A percentile compares a stretch with the other conserved stretches of the same genome.
These are phyloP conservation scores for Oxycera nigricornis DNA, from an alignment of 2,888 invertebrate genomes.

Conservation along the genomic window DNA sequence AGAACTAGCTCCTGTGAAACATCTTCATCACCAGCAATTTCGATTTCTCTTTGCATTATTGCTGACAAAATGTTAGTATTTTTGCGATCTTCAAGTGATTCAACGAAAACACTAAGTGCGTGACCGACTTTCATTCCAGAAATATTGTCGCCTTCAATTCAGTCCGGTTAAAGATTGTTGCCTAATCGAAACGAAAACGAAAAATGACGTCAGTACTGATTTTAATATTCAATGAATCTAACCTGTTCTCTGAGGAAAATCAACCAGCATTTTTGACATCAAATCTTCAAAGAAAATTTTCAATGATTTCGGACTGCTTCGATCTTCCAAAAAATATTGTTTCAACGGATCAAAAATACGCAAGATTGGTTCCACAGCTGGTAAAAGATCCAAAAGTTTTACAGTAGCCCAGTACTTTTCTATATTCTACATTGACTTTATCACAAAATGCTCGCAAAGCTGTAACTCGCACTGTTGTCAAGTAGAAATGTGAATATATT, in stretches of 20 bases:
- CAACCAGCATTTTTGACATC: not conserved
- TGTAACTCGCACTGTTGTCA: not conserved
- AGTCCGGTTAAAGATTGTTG: not conserved
- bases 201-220: not conserved
- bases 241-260: not conserved
- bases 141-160: not conserved
- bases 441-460: not conserved
- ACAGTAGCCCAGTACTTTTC: not conserved
- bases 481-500: constrained; percentile 9
- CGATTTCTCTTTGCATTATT: not conserved
- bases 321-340: too few species aligned
- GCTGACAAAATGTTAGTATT: not conserved
- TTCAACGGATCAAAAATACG: not conserved
- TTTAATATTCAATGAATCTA: not conserved
- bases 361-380: not conserved
- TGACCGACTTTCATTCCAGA: not conserved
- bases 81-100: not conserved
- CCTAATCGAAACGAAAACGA: not conserved
- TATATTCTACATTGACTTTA: not conserved
- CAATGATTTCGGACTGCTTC: not conserved
- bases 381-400: not conserved
- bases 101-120: not conserved
- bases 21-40: not conserved
- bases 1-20: not conserved
- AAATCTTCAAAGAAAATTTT: not conserved